phyloP scores from a whole-genome alignment of 2,888 invertebrate species.

The Chalcis sispes region DNA sequence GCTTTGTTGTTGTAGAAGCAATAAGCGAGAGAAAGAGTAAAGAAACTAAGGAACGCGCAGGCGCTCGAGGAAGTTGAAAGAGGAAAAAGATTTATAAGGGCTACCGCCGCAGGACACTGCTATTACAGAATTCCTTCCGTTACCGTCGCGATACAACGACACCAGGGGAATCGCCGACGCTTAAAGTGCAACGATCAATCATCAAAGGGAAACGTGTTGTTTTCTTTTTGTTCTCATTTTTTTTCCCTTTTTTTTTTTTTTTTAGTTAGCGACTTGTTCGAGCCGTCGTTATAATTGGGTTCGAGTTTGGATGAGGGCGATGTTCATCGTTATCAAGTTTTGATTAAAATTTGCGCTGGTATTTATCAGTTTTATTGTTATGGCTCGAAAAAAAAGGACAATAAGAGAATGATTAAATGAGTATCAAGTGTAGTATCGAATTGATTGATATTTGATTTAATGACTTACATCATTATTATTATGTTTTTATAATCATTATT shows the following conservation, averaged over 20 bases:
- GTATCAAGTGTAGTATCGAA: no score
- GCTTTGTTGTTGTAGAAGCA: not conserved
- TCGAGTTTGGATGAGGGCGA: not conserved
- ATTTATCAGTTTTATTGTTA: not conserved
- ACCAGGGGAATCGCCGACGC: slow-evolving; percentile 40
- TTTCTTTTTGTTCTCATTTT: no score
- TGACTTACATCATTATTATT: no score
- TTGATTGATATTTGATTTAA: no score
- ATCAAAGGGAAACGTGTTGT: slow-evolving; percentile 26
- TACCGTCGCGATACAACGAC: not conserved
- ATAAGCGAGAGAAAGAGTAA: not conserved
- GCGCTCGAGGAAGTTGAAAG: slow-evolving; percentile 9
- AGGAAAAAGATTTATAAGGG: slow-evolving; percentile 39
- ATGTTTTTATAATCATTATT: no score
- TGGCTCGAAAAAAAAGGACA: no score
- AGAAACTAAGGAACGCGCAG: slow-evolving; percentile 2
- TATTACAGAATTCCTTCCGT: slow-evolving; percentile 19
- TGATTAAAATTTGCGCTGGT: slow-evolving; percentile 12
- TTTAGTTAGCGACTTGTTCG: not conserved
- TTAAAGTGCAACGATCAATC: slow-evolving; percentile 48
- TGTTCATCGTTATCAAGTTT: slow-evolving; percentile 36
- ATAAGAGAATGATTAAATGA: not conserved
- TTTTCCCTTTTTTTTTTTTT: no score
- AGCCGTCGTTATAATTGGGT: slow-evolving; percentile 24
- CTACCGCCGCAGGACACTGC: not conserved